A percentile compares a stretch with the other conserved stretches of the same genome.
Conservation (phyloP, 2,797 vertebrate genomes). For the Lacerta viridis region DNA sequence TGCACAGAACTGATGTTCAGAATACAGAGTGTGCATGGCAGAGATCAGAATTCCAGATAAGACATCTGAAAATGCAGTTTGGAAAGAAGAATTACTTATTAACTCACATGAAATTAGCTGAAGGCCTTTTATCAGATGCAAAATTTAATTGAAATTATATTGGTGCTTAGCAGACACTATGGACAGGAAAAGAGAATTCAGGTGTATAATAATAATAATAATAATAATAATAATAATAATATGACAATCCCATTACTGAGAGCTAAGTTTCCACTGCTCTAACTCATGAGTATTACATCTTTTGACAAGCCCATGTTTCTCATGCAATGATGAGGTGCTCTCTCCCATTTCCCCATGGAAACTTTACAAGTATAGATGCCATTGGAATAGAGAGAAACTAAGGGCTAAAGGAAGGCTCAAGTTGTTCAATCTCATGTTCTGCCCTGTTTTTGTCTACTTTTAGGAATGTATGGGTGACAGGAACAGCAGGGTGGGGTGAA, state of each 20-base stretch:
- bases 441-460: slow-evolving; percentile 10
- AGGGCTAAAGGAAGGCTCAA: too few relatives aligned
- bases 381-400: background rate
- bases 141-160: slow-evolving; percentile 81
- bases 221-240: slow-evolving; percentile 39
- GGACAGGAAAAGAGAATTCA: slow-evolving; percentile 65
- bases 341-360: background rate
- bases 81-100: slow-evolving; percentile 66
- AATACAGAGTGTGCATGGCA: slow-evolving; percentile 35
- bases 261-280: slow-evolving; percentile 13
- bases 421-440: background rate
- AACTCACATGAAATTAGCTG: slow-evolving; percentile 78
- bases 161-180: slow-evolving; percentile 72
- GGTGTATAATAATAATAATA: slow-evolving; percentile 1
- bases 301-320: background rate
- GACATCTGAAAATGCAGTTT: slow-evolving; percentile 62
- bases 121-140: slow-evolving; percentile 80
- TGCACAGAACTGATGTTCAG: slow-evolving; percentile 47
- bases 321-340: background rate
- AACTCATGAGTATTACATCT: background rate
- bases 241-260: slow-evolving; percentile 71
- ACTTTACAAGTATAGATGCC: background rate
- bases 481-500: background rate
- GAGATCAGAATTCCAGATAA: slow-evolving; percentile 70
- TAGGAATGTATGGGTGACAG: background rate